phyloP scores from a whole-genome alignment of 1,140 invertebrate genomes.

The Drosophila eugracilis region DNA sequence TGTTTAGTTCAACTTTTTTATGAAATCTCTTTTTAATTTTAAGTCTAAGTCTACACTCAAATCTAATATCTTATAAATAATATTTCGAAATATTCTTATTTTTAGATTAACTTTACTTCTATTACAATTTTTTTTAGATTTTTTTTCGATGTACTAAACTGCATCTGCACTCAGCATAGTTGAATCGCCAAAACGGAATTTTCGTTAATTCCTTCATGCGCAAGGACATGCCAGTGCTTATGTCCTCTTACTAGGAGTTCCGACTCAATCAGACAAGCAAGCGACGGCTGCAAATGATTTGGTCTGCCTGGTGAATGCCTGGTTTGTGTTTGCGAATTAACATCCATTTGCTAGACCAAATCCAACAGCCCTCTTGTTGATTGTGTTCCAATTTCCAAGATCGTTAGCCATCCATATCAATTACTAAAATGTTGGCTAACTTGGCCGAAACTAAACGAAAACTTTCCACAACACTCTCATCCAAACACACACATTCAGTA shows the following conservation, averaged over 20 bases:
- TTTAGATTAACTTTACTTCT: no score
- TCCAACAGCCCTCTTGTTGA: constrained; percentile 22
- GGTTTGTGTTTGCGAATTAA: constrained; percentile 43
- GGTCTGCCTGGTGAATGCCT: constrained; percentile 2
- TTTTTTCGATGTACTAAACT: not conserved
- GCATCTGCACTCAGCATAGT: constrained; percentile 19
- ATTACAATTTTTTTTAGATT: not conserved
- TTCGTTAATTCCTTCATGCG: constrained; percentile 75
- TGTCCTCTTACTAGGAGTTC: constrained; percentile 42
- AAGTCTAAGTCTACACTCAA: no score
- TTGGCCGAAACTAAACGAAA: constrained; percentile 1
- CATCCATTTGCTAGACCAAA: constrained; percentile 31
- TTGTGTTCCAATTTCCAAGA: constrained; percentile 13
- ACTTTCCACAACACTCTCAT: not conserved
- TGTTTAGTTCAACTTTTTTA: not conserved
- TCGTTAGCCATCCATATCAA: constrained; percentile 26
- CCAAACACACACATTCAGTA: not conserved
- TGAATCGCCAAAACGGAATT: constrained; percentile 36
- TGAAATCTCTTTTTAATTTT: no score
- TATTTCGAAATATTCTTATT: not conserved
- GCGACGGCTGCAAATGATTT: constrained; percentile 42
- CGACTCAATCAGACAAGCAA: constrained; percentile 48
- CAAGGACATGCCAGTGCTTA: constrained; percentile 34
- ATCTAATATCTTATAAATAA: not conserved
- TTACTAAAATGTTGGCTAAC: constrained; percentile 25